phyloP scores from a whole-genome alignment of 2,113 vertebrate species.

The Porphyrio hochstetteri region DNA sequence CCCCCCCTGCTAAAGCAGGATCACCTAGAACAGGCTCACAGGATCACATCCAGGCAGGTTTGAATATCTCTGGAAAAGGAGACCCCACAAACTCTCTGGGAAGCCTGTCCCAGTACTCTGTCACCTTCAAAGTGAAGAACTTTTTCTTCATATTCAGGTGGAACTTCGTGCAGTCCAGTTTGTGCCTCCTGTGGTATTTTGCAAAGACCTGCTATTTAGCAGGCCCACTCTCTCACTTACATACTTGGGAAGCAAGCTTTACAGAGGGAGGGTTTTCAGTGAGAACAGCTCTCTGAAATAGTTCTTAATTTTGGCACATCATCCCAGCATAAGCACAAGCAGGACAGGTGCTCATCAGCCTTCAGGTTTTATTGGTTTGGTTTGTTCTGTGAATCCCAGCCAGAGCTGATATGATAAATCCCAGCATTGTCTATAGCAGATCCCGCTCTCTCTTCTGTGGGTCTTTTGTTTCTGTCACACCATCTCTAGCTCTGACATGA shows the following conservation, averaged over 20 bases:
- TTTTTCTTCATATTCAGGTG: no score
- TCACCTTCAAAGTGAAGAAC: no score
- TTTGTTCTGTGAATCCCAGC: background rate
- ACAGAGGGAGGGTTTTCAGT: background rate
- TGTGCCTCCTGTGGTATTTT: background rate
- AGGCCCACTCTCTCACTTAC: background rate
- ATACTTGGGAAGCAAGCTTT: background rate
- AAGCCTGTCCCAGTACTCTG: no score
- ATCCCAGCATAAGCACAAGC: background rate
- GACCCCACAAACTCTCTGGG: no score
- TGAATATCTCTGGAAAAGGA: no score
- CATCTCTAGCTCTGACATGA: background rate
- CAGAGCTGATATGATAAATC: background rate
- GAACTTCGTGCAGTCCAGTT: no score
- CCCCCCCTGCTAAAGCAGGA: no score
- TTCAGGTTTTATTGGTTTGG: background rate
- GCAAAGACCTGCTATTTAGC: background rate
- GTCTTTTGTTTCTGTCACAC: background rate
- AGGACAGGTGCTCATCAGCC: background rate
- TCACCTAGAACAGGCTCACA: no score
- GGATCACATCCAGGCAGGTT: no score
- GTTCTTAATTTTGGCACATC: background rate
- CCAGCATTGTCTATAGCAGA: background rate
- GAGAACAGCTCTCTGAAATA: background rate
- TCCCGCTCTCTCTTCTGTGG: rapidly evolving